Evolutionary conservation across 2,888 invertebrate species (phyloP), one percentile per base, ranked within the genome.

Genomic region (Sinohyriopsis cumingii): DNA sequence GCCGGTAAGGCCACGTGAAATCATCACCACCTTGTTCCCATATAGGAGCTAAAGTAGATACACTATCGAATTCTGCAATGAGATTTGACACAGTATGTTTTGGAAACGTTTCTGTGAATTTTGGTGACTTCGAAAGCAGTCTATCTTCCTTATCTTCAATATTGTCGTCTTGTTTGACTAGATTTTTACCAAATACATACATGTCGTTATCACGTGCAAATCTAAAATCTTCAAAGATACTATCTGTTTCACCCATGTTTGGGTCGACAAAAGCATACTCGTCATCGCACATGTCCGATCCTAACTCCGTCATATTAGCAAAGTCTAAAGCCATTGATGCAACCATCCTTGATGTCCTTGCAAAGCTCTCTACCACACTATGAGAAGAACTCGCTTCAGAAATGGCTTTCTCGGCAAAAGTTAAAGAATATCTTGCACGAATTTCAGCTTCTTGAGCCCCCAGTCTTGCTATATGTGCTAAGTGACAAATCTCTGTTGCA

Each of bases 241-340:
- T 12, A 24, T 64, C 28, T 33, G 28, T 45, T 25, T n/a, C 33
- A 28, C n/a, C 65, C 9, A 24, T 64, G 9, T 33, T 20, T 5
- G n/a, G 18, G 12, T 5, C 33, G 33, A 65, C 33, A 15, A 59
- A 65, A 65, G 22, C 56, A 65, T 45, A 3, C 0, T 45, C 45
- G 15, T 45, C 45, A 65, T 65, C n/a, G n/a, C 25, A 22, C 20
- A 59, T 66, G 24, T 75, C 71, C 1, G 59, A 20, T 22, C 53
- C 25, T 18, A 60, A 15, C 18, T 68, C 65, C 24, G 65, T 64
- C 28, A 68, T 63, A 45, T 75, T 73, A 5, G 75, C 68, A 15
- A 78, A 66, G 24, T 82, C 77, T 55, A 80, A 64, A 3, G 80
- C 78, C 61, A 82, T 69, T 45, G 72, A 68, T 22, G 81, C 81